Conservation (phyloP, 2,888 invertebrate species). For the Dryadula phaetusa region DNA sequence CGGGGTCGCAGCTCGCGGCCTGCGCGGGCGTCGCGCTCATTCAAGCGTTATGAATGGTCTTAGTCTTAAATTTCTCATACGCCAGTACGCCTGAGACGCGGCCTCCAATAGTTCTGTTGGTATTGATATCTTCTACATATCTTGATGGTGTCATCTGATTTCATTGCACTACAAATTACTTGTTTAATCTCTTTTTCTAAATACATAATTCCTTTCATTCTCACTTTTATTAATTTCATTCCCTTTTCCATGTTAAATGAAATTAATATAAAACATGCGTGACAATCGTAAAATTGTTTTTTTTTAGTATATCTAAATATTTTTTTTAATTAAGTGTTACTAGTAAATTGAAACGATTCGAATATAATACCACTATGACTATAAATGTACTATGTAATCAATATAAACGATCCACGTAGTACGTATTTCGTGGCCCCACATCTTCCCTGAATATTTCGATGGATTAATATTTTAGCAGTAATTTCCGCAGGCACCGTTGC, state of each 20-base stretch:
- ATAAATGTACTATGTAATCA: not conserved
- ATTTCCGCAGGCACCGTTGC: slow-evolving; percentile 46
- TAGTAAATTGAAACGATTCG: too few relatives aligned
- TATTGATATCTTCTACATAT: not conserved
- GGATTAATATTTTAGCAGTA: slow-evolving; percentile 46
- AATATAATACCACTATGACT: too few relatives aligned
- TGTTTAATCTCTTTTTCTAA: too few relatives aligned
- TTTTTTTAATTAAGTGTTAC: too few relatives aligned
- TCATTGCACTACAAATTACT: not conserved
- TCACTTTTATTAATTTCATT: too few relatives aligned
- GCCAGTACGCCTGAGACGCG: slow-evolving; percentile 65
- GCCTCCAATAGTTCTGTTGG: slow-evolving; percentile 48
- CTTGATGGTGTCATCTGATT: not conserved
- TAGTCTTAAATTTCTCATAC: slow-evolving; percentile 79
- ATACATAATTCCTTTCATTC: too few relatives aligned
- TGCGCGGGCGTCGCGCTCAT: slow-evolving; percentile 74
- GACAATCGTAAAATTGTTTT: too few relatives aligned
- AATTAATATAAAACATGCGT: too few relatives aligned
- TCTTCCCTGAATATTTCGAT: slow-evolving; percentile 36
- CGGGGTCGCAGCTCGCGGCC: slow-evolving; percentile 25
- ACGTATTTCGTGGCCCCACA: slow-evolving; percentile 19
- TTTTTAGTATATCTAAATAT: too few relatives aligned
- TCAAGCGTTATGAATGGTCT: slow-evolving; percentile 81
- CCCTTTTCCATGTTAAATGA: too few relatives aligned
- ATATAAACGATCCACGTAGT: not conserved